Evolutionary conservation across 2,888 invertebrate species (phyloP).

Genomic region (Drosophila kuntzei): DNA sequence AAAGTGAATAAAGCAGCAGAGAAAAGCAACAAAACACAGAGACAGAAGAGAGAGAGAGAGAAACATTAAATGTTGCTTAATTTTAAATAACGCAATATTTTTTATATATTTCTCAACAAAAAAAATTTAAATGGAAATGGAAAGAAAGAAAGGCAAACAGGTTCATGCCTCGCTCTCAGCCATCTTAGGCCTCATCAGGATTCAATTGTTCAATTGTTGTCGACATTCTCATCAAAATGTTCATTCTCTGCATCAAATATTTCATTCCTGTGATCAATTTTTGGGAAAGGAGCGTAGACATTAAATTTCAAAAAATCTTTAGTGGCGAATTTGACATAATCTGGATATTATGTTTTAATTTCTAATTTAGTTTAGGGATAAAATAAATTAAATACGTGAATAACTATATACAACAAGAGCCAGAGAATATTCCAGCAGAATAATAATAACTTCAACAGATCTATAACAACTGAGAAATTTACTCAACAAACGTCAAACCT

Average conservation of each 20-base stretch:
- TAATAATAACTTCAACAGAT: no score
- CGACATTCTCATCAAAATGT: slow-evolving; percentile 27
- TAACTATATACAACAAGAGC: no score
- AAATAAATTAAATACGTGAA: no score
- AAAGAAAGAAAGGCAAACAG: slow-evolving; percentile 1
- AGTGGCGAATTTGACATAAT: no score
- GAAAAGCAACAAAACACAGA: slow-evolving; percentile 16
- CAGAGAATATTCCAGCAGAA: no score
- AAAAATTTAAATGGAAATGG: slow-evolving; percentile 1
- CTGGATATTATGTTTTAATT: no score
- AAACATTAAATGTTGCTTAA: slow-evolving; percentile 74
- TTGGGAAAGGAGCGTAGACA: background rate
- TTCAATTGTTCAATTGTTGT: slow-evolving; percentile 70
- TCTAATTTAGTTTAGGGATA: no score
- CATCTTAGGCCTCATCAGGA: slow-evolving; percentile 60
- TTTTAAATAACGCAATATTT: slow-evolving; percentile 67
- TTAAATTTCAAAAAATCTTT: no score
- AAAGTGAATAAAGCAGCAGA: slow-evolving; percentile 25
- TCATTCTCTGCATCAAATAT: slow-evolving; percentile 6
- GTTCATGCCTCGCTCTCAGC: slow-evolving; percentile 9
- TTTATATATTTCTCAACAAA: slow-evolving; percentile 12
- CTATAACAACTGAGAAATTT: no score
- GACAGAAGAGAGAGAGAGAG: slow-evolving; percentile 10
- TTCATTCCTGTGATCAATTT: slow-evolving; percentile 2
- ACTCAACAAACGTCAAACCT: no score